Conservation (phyloP, 2,797 vertebrate genomes). For the Gallinago stenura region DNA sequence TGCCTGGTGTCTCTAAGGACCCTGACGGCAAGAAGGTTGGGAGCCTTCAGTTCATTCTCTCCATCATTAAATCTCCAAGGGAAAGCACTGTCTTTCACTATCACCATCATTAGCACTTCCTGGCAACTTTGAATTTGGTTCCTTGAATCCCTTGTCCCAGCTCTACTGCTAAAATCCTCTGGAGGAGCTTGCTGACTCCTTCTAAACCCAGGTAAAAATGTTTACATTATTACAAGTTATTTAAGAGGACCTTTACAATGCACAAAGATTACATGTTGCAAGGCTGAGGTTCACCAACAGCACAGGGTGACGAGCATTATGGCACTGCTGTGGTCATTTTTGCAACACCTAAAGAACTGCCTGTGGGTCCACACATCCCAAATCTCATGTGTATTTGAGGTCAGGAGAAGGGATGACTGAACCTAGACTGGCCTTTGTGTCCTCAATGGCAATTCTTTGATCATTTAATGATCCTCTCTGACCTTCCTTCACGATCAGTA, state of each 20-base stretch:
- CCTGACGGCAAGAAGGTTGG: not conserved
- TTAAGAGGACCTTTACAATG: not conserved
- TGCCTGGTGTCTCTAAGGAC: conserved; percentile 42
- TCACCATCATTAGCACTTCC: not conserved
- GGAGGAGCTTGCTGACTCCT: not conserved
- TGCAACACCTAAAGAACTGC: not conserved
- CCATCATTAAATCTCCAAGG: conserved; percentile 55
- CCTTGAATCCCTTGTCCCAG: conserved; percentile 1
- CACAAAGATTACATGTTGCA: not conserved
- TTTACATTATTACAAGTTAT: not conserved
- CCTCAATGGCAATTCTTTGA: not conserved
- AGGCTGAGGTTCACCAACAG: not conserved
- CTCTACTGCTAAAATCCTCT: not conserved
- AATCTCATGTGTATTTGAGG: not conserved
- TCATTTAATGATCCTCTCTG: not conserved
- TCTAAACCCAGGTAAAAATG: not conserved
- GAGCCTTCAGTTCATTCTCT: conserved; percentile 41
- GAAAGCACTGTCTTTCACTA: conserved; percentile 22
- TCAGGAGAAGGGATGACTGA: not conserved
- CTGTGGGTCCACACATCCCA: not conserved
- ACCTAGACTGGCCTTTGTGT: not conserved
- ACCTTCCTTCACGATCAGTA: not conserved
- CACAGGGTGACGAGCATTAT: not conserved
- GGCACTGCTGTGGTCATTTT: not conserved
- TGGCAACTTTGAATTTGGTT: not conserved